A percentile compares a stretch with the other conserved stretches of the same genome.
These are phyloP conservation scores for Bufo gargarizans DNA, from an alignment of 2,113 vertebrate species.

Conservation along the genomic window DNA sequence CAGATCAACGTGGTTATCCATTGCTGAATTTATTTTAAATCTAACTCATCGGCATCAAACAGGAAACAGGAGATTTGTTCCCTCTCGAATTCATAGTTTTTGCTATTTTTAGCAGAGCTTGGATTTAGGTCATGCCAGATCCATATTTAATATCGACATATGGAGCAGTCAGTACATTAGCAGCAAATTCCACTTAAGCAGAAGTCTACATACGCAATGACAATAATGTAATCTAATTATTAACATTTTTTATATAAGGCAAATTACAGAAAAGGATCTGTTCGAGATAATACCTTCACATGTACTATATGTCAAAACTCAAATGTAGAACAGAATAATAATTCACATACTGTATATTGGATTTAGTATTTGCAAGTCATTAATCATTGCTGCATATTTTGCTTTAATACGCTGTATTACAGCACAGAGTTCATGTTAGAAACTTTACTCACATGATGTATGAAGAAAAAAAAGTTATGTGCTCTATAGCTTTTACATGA, in stretches of 20 bases:
- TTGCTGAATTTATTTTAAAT: conserved; percentile 49
- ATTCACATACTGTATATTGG: conserved; percentile 12
- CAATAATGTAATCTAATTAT: conserved; percentile 16
- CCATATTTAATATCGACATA: conserved; percentile 41
- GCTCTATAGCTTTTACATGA: too few species aligned
- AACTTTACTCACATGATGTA: background rate
- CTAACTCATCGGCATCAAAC: conserved; percentile 20
- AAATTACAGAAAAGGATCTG: background rate
- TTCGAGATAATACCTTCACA: conserved; percentile 3
- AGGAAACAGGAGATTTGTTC: background rate
- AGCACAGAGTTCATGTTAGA: background rate
- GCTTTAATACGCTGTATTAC: background rate
- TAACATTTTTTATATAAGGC: background rate
- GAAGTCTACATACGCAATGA: background rate
- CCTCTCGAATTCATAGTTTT: conserved; percentile 28
- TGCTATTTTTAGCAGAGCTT: conserved; percentile 35
- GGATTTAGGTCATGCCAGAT: conserved; percentile 47
- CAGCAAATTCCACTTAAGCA: conserved; percentile 1
- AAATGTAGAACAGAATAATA: conserved; percentile 16
- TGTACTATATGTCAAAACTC: conserved; percentile 10
- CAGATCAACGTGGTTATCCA: conserved; percentile 55
- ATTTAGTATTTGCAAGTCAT: conserved; percentile 28
- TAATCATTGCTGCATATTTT: conserved; percentile 25
- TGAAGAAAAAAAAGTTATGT: background rate
- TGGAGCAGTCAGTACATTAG: background rate